These are phyloP conservation scores for Otis tarda DNA, from an alignment of 2,113 vertebrate genomes.

Conservation along the genomic window DNA sequence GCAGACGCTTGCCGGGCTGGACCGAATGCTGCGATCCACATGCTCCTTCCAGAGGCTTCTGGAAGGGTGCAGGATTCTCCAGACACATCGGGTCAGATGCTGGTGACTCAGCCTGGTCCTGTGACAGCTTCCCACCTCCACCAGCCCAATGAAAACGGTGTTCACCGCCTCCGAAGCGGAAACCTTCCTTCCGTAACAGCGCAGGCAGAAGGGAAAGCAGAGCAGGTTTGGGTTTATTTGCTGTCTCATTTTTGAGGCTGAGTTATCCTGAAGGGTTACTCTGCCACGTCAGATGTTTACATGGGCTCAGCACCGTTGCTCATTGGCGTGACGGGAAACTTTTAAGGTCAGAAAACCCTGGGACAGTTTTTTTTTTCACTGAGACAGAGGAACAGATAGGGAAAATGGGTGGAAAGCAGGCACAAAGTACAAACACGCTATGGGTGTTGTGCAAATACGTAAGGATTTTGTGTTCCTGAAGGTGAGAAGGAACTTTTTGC, in stretches of 20 bases:
- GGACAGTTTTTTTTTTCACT: background rate
- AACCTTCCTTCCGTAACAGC: background rate
- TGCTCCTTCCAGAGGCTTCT: background rate
- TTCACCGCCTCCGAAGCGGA: background rate
- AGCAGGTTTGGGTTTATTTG: background rate
- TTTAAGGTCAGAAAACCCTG: background rate
- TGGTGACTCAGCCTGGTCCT: constrained; percentile 47
- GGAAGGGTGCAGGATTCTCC: background rate
- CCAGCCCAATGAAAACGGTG: background rate
- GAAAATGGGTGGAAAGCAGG: background rate
- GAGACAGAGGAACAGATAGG: background rate
- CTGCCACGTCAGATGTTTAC: background rate
- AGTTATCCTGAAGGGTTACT: background rate
- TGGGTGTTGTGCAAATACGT: background rate
- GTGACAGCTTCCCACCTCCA: background rate
- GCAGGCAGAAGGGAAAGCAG: background rate
- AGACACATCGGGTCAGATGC: accelerated
- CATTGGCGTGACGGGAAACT: accelerated
- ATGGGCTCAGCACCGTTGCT: background rate
- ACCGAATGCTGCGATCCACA: accelerated
- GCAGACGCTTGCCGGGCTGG: background rate
- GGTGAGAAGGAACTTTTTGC: background rate
- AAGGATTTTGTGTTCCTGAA: background rate
- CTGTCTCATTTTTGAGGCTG: background rate
- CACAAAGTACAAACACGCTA: accelerated